Evolutionary conservation across 2,797 vertebrate species (phyloP).

Genomic region (Podarcis siculus): DNA sequence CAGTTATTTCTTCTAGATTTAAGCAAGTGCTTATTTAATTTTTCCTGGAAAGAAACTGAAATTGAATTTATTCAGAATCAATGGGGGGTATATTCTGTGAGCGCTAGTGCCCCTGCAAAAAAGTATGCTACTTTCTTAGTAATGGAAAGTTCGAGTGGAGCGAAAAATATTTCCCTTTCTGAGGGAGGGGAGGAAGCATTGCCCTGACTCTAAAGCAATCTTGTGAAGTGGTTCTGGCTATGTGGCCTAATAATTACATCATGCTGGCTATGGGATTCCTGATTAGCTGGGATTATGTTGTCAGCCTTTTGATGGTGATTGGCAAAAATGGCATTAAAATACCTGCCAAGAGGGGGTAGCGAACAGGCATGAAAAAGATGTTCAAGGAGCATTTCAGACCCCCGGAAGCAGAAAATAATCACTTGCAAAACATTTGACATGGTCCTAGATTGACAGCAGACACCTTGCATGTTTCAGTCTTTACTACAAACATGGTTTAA

Average conservation of each 20-base stretch:
- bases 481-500: neutral
- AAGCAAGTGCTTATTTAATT: neutral
- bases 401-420: neutral
- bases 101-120: neutral
- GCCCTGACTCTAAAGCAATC: neutral
- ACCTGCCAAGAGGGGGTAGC: neutral
- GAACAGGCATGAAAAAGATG: neutral
- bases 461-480: neutral
- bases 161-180: neutral
- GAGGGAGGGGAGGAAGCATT: neutral
- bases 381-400: neutral
- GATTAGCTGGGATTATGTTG: neutral
- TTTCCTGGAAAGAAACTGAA: neutral
- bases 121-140: neutral
- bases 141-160: neutral
- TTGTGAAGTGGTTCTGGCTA: neutral
- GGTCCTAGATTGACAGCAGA: neutral
- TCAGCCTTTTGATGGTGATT: neutral
- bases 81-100: accelerated
- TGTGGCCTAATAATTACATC: neutral
- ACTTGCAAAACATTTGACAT: neutral
- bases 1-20: neutral
- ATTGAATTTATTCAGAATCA: neutral
- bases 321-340: neutral
- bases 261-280: neutral